Conservation (phyloP, 2,888 invertebrate species). For the Troglohyphantes excavatus region DNA sequence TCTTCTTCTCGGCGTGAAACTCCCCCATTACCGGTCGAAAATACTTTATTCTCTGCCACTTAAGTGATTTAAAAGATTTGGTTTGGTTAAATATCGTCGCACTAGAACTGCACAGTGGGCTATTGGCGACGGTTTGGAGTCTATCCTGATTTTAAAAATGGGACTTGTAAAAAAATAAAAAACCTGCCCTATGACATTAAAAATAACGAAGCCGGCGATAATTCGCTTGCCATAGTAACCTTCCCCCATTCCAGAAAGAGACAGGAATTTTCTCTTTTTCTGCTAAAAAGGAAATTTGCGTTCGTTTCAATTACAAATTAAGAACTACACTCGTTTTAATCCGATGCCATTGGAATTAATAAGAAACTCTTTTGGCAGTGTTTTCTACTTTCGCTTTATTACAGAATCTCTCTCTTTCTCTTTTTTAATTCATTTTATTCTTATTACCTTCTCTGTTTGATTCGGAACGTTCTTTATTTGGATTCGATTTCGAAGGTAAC, state of each 20-base stretch:
- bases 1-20: too few species aligned
- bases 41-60: too few species aligned
- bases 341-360: conserved; percentile 68
- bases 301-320: conserved; percentile 77
- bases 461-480: background rate
- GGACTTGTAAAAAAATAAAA: too few species aligned
- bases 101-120: too few species aligned
- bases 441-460: background rate
- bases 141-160: too few species aligned
- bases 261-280: background rate
- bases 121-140: too few species aligned
- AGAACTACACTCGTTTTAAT: conserved; percentile 49
- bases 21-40: too few species aligned
- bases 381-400: background rate
- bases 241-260: background rate
- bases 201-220: background rate
- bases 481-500: background rate
- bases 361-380: conserved; percentile 25
- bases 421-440: background rate
- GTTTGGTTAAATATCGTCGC: too few species aligned
- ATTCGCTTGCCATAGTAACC: background rate
- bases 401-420: background rate
- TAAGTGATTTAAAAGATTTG: too few species aligned
- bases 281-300: background rate
- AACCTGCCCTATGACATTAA: too few species aligned